phyloP scores from a whole-genome alignment of 2,113 vertebrate genomes.

The Dipodomys ordii region DNA sequence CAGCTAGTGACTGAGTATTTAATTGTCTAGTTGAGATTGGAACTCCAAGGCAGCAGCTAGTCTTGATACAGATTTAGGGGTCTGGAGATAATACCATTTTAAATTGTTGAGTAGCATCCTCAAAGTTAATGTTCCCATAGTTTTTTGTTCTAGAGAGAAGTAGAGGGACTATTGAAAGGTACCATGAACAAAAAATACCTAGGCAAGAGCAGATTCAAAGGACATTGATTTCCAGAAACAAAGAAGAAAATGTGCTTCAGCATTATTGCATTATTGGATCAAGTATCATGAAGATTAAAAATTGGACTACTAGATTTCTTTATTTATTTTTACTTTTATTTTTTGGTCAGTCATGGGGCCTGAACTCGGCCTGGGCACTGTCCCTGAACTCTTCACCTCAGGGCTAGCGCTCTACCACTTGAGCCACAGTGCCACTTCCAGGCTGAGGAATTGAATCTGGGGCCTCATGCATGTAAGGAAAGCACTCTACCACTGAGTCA shows the following conservation, averaged over 20 bases:
- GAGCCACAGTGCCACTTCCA: no score
- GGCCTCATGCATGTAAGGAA: no score
- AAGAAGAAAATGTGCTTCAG: neutral
- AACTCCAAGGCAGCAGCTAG: neutral
- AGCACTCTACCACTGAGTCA: no score
- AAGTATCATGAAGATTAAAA: neutral
- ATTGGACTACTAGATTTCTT: neutral
- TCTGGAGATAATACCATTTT: neutral
- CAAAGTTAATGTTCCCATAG: neutral
- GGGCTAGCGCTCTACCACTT: no score
- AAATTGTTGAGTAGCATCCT: neutral
- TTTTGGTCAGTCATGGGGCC: no score
- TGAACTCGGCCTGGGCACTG: no score
- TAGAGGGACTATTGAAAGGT: neutral
- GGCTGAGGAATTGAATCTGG: no score
- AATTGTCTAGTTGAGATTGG: neutral
- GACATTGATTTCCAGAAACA: neutral
- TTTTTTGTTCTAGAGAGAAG: neutral
- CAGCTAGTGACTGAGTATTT: neutral
- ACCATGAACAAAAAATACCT: neutral
- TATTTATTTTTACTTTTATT: no score
- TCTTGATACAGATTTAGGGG: neutral
- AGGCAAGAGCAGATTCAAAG: neutral
- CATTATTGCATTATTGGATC: neutral
- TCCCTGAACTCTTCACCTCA: no score